Base-by-base conservation (phyloP, 2,113 vertebrate genomes). In the Paradisaea rubra region DNA sequence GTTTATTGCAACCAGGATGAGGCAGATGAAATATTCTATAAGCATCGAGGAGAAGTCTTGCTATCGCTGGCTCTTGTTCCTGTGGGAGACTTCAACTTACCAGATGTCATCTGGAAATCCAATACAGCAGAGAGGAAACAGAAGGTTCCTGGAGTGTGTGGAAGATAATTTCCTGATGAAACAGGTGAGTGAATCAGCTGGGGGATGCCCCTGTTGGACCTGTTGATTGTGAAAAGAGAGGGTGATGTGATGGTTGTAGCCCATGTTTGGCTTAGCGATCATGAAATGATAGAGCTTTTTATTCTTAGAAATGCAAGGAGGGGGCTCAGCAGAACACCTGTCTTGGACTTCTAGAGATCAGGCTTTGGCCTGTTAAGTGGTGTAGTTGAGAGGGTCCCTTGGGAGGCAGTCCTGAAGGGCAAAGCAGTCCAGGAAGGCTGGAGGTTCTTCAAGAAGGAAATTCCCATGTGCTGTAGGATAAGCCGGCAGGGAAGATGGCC, bases 41-140 rank as follows among this genome's bases (percentile, higher is more conserved):
- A 20, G 3, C 11, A 73, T n/a, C 13, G 37, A 13, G 15, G 12
- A 31, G 5, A 68, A 42, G 30, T 49, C 74, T 73, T 5, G 10
- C 12, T 7, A 0, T 86, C 0, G 0, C 11, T 73, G 68, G 5
- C 21, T 27, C 18, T 47, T 80, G 13, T 54, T 86, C 47, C 42
- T 27, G 1, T 33, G 35, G 18, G 6, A 11, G 9, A 19, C n/a
- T 37, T 35, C 31, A 31, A 2, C 9, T 35, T 42, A 14, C 3
- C 41, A 61, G 13, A 24, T 28, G 13, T 20, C 53, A 37, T 10
- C n/a, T 91, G 53, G n/a, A 80, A 60, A 54, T 42, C 9, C 47
- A 68, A 8, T 23, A 28, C 39, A 61, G 41, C 15, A 80, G 47
- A 42, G 60, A 80, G 25, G 7, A 54, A 80, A 21, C 1, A 27